These are phyloP conservation scores for Trissonchulus sp. DNA, from an alignment of 2,888 invertebrate species.

Conservation along the genomic window DNA sequence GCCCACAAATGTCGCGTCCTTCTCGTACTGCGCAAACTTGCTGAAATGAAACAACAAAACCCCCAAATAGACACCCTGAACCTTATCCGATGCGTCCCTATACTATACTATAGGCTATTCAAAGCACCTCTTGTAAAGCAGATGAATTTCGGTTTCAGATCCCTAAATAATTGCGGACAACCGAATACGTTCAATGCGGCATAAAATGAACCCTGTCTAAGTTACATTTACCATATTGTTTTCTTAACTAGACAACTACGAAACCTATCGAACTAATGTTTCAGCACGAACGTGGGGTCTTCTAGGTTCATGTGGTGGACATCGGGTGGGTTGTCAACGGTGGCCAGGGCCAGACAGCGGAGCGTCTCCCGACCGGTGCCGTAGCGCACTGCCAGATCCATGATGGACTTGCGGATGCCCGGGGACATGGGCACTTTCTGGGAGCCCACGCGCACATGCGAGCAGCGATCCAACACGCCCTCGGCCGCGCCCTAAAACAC, in stretches of 20 bases:
- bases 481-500: conserved; percentile 82
- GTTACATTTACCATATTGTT: too few species aligned
- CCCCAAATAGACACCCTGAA: too few species aligned
- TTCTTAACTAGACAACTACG: too few species aligned
- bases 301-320: conserved; percentile 24
- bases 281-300: conserved; percentile 28
- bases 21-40: conserved; percentile 93
- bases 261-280: too few species aligned
- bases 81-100: too few species aligned
- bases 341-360: conserved; percentile 87
- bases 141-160: too few species aligned
- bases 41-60: conserved; percentile 17
- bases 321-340: conserved; percentile 76
- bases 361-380: conserved; percentile 95
- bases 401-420: conserved; percentile 82
- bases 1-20: conserved; percentile 92
- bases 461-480: conserved; percentile 92
- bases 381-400: conserved; percentile 84
- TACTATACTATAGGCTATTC: too few species aligned
- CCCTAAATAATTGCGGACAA: too few species aligned
- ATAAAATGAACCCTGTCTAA: too few species aligned
- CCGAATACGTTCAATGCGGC: too few species aligned
- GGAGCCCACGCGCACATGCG: conserved; percentile 88
- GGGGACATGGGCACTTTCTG: conserved; percentile 83
- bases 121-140: too few species aligned